Base-by-base conservation (phyloP, 1,140 invertebrate species). In the Drosophila albomicans region DNA sequence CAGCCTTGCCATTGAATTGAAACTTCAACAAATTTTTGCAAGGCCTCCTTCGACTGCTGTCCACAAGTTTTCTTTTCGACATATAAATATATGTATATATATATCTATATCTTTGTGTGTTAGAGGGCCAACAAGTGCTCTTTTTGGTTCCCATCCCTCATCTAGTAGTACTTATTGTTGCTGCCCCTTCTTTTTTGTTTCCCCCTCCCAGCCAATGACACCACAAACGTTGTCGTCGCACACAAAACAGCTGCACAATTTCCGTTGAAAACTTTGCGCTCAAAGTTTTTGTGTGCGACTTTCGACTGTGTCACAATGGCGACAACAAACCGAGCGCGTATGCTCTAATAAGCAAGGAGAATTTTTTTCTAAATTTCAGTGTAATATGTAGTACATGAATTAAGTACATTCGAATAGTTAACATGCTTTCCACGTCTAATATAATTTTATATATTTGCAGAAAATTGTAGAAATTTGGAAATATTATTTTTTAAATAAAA, bases 191-290 rank as follows among this genome's bases (percentile, higher is more conserved):
- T 5, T 10, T 25, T 25, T 3, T 3, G 20, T 11, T 43, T 20
- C 20, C 10, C 13, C 5, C 10, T 20, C 2, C 35, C 35, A 7
- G 35, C 35, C 35, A 38, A 38, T n/a, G 16, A 1, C 59, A 20
- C 51, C 43, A 51, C 63, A 57, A 43, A 15, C 32, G 15, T 46
- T 64, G 64, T 68, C 71, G 61, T 61, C 69, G 57, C 72, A 64
- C 81, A 75, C 74, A 89, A 88, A 88, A 89, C 85, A 88, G 85
- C 85, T 88, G 85, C 85, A 89, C 78, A 85, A 81, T 88, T 88
- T 88, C 85, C 84, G 84, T 73, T 70, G 74, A 46, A 87, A 87
- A 87, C 80, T 87, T 87, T 78, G 74, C 63, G 69, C 51, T 79
- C 35, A 88, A 87, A 87, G 69, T 87, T 87, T 86, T 88, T 88